phyloP scores from a whole-genome alignment of 1,140 invertebrate species.

The Anastrepha obliqua region DNA sequence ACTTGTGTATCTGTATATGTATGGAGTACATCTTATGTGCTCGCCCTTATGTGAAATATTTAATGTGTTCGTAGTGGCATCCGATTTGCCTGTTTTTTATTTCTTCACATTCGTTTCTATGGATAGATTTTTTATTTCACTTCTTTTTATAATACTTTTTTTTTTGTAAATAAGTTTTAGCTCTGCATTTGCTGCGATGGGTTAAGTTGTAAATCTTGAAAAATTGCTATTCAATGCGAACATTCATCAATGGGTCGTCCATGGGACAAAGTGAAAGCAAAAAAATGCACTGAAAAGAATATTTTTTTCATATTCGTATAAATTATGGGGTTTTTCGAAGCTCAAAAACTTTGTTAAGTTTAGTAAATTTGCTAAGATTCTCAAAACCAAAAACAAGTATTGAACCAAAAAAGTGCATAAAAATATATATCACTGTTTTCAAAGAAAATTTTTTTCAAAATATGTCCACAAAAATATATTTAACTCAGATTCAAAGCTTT shows the following conservation, averaged over 20 bases:
- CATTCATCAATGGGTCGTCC: slow-evolving; percentile 65
- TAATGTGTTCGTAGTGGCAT: slow-evolving; percentile 56
- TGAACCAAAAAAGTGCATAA: too few species aligned
- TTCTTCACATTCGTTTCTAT: background rate
- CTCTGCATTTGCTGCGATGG: slow-evolving; percentile 31
- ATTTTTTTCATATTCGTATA: background rate
- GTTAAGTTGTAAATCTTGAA: slow-evolving; percentile 72
- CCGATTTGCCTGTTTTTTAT: slow-evolving; percentile 25
- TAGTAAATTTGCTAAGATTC: too few species aligned
- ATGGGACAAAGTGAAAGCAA: background rate
- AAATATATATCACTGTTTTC: too few species aligned
- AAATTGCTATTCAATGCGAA: slow-evolving; percentile 72
- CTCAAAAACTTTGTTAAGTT: too few species aligned
- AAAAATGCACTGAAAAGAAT: background rate
- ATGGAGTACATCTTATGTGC: background rate
- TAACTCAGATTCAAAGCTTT: too few species aligned
- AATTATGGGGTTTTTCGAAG: too few species aligned
- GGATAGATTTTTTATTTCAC: background rate
- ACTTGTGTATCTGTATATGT: background rate
- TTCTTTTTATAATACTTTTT: background rate
- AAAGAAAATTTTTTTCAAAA: too few species aligned
- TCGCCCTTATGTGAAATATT: slow-evolving; percentile 22
- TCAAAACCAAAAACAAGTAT: too few species aligned
- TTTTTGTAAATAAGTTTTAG: slow-evolving; percentile 40
- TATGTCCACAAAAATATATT: too few species aligned